These are phyloP conservation scores for Prorops nasuta DNA, from an alignment of 1,140 invertebrate genomes.

Conservation along the genomic window DNA sequence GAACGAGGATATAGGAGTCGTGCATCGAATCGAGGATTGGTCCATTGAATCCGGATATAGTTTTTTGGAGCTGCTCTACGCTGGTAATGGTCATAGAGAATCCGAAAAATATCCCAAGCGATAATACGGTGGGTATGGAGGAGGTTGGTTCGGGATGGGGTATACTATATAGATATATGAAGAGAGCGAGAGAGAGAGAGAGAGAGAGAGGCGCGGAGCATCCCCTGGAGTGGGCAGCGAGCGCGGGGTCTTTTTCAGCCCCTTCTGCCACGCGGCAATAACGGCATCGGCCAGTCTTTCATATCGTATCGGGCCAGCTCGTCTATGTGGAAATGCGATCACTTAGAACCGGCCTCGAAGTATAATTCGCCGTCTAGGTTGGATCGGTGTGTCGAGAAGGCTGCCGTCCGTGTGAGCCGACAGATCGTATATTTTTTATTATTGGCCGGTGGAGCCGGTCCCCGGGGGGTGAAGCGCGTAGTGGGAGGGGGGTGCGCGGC, in stretches of 20 bases:
- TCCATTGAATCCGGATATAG: background rate
- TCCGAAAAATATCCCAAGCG: conserved; percentile 30
- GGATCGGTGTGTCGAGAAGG: conserved; percentile 20
- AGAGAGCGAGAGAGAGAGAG: too few relatives aligned
- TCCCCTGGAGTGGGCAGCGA: conserved; percentile 1
- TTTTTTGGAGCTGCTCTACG: background rate
- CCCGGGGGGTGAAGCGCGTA: conserved; percentile 18
- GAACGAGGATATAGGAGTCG: background rate
- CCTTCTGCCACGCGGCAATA: conserved; percentile 24
- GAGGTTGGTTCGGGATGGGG: too few relatives aligned
- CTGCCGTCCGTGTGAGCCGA: conserved; percentile 28
- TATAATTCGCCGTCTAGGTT: conserved; percentile 43
- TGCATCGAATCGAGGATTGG: background rate
- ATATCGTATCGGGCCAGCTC: conserved; percentile 49
- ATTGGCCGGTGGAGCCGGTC: conserved; percentile 39
- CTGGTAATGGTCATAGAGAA: conserved; percentile 27
- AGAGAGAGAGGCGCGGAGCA: too few relatives aligned
- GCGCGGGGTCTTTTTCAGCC: conserved; percentile 2
- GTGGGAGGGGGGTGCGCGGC: conserved; percentile 8
- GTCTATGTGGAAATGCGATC: conserved; percentile 58
- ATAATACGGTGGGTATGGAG: background rate
- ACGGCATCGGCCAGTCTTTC: conserved; percentile 36
- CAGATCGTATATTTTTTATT: conserved; percentile 52
- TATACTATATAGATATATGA: too few relatives aligned
- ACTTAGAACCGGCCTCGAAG: conserved; percentile 50